These are phyloP conservation scores for Dendrolimus pini DNA, from an alignment of 2,888 invertebrate species.

Conservation along the genomic window DNA sequence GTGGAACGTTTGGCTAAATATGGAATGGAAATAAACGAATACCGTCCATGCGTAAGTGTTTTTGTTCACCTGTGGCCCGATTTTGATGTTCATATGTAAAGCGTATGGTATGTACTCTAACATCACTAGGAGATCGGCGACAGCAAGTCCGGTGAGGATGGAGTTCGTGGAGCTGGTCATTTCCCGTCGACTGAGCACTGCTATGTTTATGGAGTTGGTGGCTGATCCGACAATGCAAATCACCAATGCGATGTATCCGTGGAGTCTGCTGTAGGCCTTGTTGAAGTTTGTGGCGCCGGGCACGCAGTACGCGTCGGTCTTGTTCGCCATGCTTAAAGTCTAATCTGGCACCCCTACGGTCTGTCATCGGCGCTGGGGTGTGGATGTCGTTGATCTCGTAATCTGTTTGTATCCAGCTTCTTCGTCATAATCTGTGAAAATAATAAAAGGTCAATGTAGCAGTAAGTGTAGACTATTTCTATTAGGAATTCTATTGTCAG, in stretches of 20 bases:
- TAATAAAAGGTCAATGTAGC: constrained; percentile 7
- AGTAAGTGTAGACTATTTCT: constrained; percentile 1
- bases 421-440: constrained; percentile 40
- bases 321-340: constrained; percentile 49
- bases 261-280: constrained; percentile 81
- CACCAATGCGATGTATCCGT: constrained; percentile 90
- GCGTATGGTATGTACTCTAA: constrained; percentile 95
- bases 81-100: constrained; percentile 85
- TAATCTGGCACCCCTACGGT: constrained; percentile 20
- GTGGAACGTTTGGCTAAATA: constrained; percentile 91
- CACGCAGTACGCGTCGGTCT: constrained; percentile 71
- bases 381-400: constrained; percentile 12
- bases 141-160: constrained; percentile 92
- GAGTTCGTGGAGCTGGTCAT: constrained; percentile 95
- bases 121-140: constrained; percentile 96
- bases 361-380: constrained; percentile 33
- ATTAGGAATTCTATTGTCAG: constrained; percentile 5
- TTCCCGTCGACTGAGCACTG: constrained; percentile 91
- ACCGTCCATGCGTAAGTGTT: constrained; percentile 85
- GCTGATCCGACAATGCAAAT: constrained; percentile 94
- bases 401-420: constrained; percentile 12
- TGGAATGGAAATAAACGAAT: constrained; percentile 93
- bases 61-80: constrained; percentile 68
- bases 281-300: constrained; percentile 78
- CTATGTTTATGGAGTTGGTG: constrained; percentile 94